These are phyloP conservation scores for Sebastes steindachneri DNA, from an alignment of 2,797 vertebrate genomes.

Conservation along the genomic window DNA sequence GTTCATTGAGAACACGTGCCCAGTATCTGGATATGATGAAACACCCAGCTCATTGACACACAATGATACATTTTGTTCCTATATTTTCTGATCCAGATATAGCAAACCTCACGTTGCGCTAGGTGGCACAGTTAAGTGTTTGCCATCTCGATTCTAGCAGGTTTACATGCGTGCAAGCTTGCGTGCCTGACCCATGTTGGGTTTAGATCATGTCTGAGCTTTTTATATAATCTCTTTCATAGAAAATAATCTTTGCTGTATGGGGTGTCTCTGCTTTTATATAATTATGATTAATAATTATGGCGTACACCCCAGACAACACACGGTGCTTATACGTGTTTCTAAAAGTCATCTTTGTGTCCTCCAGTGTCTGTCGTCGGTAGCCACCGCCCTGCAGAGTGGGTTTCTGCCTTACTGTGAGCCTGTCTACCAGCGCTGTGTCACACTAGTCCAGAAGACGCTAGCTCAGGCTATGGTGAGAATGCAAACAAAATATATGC, in stretches of 20 bases:
- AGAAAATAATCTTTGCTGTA: no score
- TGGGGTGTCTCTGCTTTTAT: not conserved
- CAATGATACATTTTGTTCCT: slow-evolving; percentile 75
- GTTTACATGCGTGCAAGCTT: not conserved
- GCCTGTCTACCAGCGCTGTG: slow-evolving; percentile 95
- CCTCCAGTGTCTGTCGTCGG: slow-evolving; percentile 91
- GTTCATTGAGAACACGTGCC: not conserved
- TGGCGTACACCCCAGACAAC: not conserved
- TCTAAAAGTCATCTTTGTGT: not conserved
- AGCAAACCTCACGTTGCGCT: not conserved
- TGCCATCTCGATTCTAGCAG: not conserved
- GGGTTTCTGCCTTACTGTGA: slow-evolving; percentile 96
- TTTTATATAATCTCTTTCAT: no score
- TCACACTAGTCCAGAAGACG: slow-evolving; percentile 95
- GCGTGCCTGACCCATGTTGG: not conserved
- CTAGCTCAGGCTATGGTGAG: slow-evolving; percentile 95
- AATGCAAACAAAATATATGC: not conserved
- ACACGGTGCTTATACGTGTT: not conserved
- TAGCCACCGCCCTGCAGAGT: slow-evolving; percentile 94
- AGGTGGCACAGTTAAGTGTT: not conserved
- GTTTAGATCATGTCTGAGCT: no score
- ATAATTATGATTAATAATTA: not conserved
- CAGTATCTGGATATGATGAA: slow-evolving; percentile 71
- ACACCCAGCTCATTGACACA: slow-evolving; percentile 76
- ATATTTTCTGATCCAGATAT: slow-evolving; percentile 74